These are phyloP conservation scores for Cantharis lateralis DNA, from an alignment of 2,888 invertebrate species.

Conservation along the genomic window DNA sequence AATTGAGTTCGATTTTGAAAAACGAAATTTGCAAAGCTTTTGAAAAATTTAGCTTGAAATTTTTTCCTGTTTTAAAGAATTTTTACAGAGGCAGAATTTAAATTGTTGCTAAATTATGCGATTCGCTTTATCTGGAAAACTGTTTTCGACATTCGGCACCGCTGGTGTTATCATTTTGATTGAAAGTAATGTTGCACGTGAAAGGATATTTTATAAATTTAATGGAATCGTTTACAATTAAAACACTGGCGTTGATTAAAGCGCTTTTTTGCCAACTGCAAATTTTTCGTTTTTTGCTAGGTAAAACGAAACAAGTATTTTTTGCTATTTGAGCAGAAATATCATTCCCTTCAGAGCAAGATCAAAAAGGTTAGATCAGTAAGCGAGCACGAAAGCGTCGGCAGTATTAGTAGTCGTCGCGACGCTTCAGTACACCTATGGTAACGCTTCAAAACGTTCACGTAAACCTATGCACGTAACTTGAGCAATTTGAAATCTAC, in stretches of 20 bases:
- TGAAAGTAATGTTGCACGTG: not conserved
- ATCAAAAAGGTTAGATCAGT: constrained; percentile 43
- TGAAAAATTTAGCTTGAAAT: too few relatives aligned
- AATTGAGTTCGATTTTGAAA: not conserved
- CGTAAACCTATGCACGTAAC: constrained; percentile 2
- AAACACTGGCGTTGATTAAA: not conserved
- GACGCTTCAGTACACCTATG: constrained; percentile 39
- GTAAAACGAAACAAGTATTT: constrained; percentile 9
- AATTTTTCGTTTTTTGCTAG: not conserved
- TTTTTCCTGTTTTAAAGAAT: not conserved
- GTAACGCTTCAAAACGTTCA: constrained; percentile 15
- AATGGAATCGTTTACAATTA: not conserved
- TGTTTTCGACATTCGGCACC: not conserved
- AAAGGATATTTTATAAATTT: not conserved
- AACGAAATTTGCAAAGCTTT: not conserved
- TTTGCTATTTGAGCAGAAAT: constrained; percentile 11
- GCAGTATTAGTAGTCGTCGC: constrained; percentile 39
- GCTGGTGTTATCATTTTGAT: not conserved
- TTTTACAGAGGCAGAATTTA: not conserved
- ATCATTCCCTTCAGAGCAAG: constrained; percentile 30
- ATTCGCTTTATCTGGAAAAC: not conserved
- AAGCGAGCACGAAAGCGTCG: constrained; percentile 41
- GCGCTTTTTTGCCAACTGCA: not conserved
- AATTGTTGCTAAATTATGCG: not conserved
- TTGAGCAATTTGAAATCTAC: constrained; percentile 5